Base-by-base conservation (phyloP, 2,113 vertebrate species). In the Falcunculus frontatus region DNA sequence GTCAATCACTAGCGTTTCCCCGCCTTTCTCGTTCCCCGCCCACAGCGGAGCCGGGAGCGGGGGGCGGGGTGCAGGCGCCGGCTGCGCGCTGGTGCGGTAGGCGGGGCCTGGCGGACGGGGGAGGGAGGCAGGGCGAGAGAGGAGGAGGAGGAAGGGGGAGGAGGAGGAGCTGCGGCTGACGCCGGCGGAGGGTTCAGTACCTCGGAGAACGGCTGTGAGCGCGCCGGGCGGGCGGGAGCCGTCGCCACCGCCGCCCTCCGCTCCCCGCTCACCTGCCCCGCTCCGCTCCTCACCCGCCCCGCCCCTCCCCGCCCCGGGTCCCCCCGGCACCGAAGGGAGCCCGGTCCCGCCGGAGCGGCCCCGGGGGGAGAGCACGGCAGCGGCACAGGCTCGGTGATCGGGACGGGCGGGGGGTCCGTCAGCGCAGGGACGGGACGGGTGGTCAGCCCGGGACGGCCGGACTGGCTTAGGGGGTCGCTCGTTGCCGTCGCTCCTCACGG, bases 141-240 rank as follows among this genome's bases (percentile, higher is more conserved):
- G 84, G 62, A 52, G 50, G 23, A 46, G 77, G 75, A 33, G 35
- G 21, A 6, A 33, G 41, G 33, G 5, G 30, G 22, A 29, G 79
- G 14, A 26, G 93, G 41, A 16, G 96, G n/a, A 46, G 84, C 47
- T 29, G 81, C 15, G 2, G 84, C n/a, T 13, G 76, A 23, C 29
- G 59, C 37, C 25, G 63, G 25, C 25, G 29, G 49, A 44, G 94
- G 18, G 69, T 95, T 94, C 96, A 93, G 96, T 64, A 93, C 92
- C 96, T 92, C 50, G 96, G 95, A 93, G 95, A 96, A 49, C 47
- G 84, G 82, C 89, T 46, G 72, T 32, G 50, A 56, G 83, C 16
- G 44, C 27, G 42, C 29, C 25, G 52, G 23, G 44, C 64, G 8
- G 42, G 6, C 49, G 1, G 39, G 42, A 44, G 26, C 9, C 3